Conservation (phyloP, 2,888 invertebrate species). For the Rhagonycha fulva region DNA sequence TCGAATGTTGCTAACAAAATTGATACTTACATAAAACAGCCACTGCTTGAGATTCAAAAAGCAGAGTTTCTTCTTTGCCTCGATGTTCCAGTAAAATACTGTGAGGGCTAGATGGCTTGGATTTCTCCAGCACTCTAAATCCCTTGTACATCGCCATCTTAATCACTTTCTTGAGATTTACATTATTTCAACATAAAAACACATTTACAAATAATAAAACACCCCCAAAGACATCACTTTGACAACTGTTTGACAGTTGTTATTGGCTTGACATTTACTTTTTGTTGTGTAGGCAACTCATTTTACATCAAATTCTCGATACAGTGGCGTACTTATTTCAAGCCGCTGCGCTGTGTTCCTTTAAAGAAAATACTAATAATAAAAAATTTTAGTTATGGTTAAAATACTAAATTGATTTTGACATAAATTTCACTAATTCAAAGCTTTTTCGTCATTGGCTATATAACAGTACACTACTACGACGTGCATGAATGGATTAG, state of each 20-base stretch:
- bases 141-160: slow-evolving; percentile 93
- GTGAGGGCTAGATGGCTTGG: slow-evolving; percentile 83
- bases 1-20: background rate
- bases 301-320: background rate
- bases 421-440: too few relatives aligned
- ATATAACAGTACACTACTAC: too few relatives aligned
- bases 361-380: too few relatives aligned
- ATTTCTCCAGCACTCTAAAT: slow-evolving; percentile 88
- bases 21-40: slow-evolving; percentile 70
- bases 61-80: slow-evolving; percentile 81
- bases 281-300: background rate
- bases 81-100: slow-evolving; percentile 89
- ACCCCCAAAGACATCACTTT: background rate
- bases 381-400: too few relatives aligned
- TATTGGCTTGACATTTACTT: background rate
- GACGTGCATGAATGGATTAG: too few relatives aligned
- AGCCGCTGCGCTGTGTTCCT: too few relatives aligned
- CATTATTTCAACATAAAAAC: background rate
- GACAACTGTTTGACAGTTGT: background rate
- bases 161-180: slow-evolving; percentile 15
- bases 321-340: too few relatives aligned
- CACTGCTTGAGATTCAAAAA: slow-evolving; percentile 92
- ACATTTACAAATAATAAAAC: background rate
- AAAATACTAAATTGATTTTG: too few relatives aligned
- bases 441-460: too few relatives aligned